Percentiles rank a stretch among this genome's conserved stretches.
phyloP scores from a whole-genome alignment of 1,140 invertebrate genomes.

The Charaxes varanes region DNA sequence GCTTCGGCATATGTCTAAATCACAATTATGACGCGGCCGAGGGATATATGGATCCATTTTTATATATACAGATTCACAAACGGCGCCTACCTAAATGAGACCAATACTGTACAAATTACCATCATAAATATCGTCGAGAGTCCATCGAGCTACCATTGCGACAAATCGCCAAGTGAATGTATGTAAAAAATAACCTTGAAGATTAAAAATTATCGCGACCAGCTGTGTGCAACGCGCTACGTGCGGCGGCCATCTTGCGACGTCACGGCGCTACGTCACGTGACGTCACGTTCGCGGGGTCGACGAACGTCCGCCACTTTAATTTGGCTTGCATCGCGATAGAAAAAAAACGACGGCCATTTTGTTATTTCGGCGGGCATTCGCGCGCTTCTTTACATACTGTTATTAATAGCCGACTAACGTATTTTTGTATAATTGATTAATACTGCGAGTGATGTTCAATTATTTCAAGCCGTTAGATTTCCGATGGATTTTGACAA shows the following conservation, averaged over 20 bases:
- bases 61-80: too few species aligned
- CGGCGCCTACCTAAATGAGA: too few species aligned
- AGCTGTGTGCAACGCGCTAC: slow-evolving; percentile 31
- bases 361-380: slow-evolving; percentile 35
- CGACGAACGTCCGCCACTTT: slow-evolving; percentile 66
- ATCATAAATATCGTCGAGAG: too few species aligned
- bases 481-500: slow-evolving; percentile 8
- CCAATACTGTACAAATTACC: too few species aligned
- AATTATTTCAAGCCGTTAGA: slow-evolving; percentile 15
- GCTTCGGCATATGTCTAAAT: too few species aligned
- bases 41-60: too few species aligned
- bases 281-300: slow-evolving; percentile 40
- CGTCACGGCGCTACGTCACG: slow-evolving; percentile 34
- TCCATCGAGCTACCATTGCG: slow-evolving; percentile 13
- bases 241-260: slow-evolving; percentile 33
- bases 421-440: slow-evolving; percentile 2
- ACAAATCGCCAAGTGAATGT: slow-evolving; percentile 33
- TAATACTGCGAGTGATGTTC: slow-evolving; percentile 10
- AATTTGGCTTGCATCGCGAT: slow-evolving; percentile 54
- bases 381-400: slow-evolving; percentile 28
- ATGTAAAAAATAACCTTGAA: slow-evolving; percentile 57
- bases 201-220: slow-evolving; percentile 49
- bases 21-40: too few species aligned
- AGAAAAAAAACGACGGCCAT: slow-evolving; percentile 51
- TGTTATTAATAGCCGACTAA: background rate